Conservation (phyloP, 2,888 invertebrate genomes). For the Leistus spinibarbis region DNA sequence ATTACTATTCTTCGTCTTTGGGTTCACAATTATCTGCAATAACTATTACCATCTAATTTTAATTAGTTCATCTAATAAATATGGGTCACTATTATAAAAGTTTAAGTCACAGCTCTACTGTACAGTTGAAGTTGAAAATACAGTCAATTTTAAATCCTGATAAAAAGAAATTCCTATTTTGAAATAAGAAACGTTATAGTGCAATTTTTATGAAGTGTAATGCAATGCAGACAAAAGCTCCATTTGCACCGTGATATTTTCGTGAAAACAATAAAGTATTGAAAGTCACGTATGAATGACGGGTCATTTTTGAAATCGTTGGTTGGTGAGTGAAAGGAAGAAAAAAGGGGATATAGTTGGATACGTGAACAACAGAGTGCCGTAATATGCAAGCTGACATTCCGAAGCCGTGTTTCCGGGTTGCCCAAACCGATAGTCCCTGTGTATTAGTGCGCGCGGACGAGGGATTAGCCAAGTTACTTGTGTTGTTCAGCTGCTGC, state of each 20-base stretch:
- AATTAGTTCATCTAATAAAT: too few relatives aligned
- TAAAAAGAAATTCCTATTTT: too few relatives aligned
- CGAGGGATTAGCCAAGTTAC: not conserved
- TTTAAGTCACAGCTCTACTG: too few relatives aligned
- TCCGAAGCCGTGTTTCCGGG: slow-evolving; percentile 12
- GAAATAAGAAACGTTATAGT: too few relatives aligned
- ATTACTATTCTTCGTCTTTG: too few relatives aligned
- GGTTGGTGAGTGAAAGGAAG: not conserved
- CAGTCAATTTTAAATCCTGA: too few relatives aligned
- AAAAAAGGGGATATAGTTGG: not conserved
- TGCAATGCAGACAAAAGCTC: not conserved
- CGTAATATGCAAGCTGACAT: not conserved
- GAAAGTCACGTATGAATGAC: not conserved
- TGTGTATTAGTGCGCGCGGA: not conserved
- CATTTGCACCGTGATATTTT: not conserved
- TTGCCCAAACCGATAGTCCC: not conserved
- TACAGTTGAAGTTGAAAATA: too few relatives aligned
- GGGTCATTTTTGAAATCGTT: not conserved
- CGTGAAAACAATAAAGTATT: not conserved
- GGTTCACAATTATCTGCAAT: too few relatives aligned
- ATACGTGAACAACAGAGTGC: not conserved
- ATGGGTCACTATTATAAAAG: too few relatives aligned
- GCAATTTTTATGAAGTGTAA: not conserved
- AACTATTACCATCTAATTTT: too few relatives aligned
- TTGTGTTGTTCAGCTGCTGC: slow-evolving; percentile 3